These are phyloP conservation scores for Eupithecia tripunctaria DNA, from an alignment of 2,888 invertebrate species.

Conservation along the genomic window DNA sequence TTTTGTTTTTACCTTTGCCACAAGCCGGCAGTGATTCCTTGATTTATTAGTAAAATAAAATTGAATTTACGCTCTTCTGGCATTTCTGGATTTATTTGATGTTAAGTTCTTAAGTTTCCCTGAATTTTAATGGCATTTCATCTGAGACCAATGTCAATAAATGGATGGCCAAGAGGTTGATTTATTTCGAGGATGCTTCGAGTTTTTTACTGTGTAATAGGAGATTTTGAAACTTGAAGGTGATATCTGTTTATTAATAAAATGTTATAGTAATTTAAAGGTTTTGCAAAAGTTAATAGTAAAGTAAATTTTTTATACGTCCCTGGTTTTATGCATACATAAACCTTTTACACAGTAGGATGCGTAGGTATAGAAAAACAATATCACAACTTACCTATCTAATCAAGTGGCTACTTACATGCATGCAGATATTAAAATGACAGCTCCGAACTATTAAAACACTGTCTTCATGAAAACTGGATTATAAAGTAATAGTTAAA, in stretches of 20 bases:
- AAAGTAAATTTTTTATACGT: background rate
- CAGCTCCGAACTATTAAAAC: too few species aligned
- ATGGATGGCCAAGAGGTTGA: conserved; percentile 26
- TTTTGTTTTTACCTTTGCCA: background rate
- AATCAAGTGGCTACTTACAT: too few species aligned
- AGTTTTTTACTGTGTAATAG: background rate
- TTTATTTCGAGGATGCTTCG: conserved; percentile 24
- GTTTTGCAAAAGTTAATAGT: background rate
- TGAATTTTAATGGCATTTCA: conserved; percentile 37
- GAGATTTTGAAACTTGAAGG: background rate
- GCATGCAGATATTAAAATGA: too few species aligned
- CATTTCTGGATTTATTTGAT: conserved; percentile 49
- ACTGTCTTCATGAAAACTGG: too few species aligned
- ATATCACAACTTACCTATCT: too few species aligned
- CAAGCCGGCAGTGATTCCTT: conserved; percentile 11
- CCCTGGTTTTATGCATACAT: background rate
- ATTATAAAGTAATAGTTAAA: too few species aligned
- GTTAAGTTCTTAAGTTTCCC: conserved; percentile 37
- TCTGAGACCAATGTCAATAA: conserved; percentile 33
- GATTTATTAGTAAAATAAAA: conserved; percentile 43
- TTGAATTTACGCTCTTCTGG: conserved; percentile 51
- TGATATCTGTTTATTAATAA: background rate
- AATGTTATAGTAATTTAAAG: background rate
- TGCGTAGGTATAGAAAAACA: too few species aligned
- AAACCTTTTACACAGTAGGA: too few species aligned